Evolutionary conservation across 2,797 vertebrate species (phyloP).

Genomic region (Ptychobarbus kaznakovi): DNA sequence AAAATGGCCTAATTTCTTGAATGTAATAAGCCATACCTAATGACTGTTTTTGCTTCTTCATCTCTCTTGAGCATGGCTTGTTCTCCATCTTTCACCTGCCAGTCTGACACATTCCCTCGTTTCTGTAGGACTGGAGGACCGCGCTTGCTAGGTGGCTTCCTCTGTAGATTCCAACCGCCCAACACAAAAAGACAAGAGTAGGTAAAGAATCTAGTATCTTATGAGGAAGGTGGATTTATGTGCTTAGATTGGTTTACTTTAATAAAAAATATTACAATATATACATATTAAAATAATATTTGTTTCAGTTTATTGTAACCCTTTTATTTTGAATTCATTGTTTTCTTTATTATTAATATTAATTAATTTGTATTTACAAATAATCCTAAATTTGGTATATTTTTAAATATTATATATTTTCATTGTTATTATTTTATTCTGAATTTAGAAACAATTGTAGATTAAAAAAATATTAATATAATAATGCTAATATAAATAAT

Average conservation of each 20-base stretch:
- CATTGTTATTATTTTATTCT: background rate
- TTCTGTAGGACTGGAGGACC: slow-evolving; percentile 69
- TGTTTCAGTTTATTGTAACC: background rate
- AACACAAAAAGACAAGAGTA: slow-evolving; percentile 1
- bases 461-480: background rate
- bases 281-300: background rate
- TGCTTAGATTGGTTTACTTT: background rate
- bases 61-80: slow-evolving; percentile 43
- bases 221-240: background rate
- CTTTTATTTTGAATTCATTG: background rate
- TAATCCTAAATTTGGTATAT: background rate
- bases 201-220: background rate
- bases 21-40: slow-evolving; percentile 77
- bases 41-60: slow-evolving; percentile 72
- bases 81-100: slow-evolving; percentile 57
- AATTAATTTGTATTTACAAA: background rate
- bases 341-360: background rate
- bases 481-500: background rate
- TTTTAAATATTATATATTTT: background rate
- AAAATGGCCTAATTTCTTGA: background rate
- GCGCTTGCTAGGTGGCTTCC: slow-evolving; percentile 72
- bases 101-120: slow-evolving; percentile 68
- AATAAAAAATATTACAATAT: background rate
- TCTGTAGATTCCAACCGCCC: slow-evolving; percentile 62
- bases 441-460: background rate